These are phyloP conservation scores for Aphaenogaster rudis DNA, from an alignment of 1,140 invertebrate genomes.

Conservation along the genomic window DNA sequence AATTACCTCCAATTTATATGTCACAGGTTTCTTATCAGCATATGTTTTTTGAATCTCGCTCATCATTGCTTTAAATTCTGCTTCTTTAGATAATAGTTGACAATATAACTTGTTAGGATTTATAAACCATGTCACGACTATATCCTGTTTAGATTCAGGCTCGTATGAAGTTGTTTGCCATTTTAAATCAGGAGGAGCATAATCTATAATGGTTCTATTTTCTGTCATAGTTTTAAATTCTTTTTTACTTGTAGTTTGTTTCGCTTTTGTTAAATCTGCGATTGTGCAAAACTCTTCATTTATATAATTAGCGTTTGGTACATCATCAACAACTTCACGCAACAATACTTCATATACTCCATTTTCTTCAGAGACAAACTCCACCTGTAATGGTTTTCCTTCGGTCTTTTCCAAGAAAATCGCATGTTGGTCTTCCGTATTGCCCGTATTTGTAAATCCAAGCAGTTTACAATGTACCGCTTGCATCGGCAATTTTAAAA, in stretches of 20 bases:
- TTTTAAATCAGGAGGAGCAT: conserved; percentile 80
- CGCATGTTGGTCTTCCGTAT: not conserved
- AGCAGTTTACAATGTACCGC: conserved; percentile 83
- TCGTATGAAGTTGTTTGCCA: conserved; percentile 81
- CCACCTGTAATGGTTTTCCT: conserved; percentile 76
- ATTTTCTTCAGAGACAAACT: conserved; percentile 81
- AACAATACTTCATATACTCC: conserved; percentile 81
- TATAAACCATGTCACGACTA: conserved; percentile 89
- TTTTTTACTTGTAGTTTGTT: conserved; percentile 58
- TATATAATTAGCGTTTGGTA: conserved; percentile 68
- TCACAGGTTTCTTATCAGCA: conserved; percentile 85
- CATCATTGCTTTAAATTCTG: conserved; percentile 90
- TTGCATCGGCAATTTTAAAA: conserved; percentile 80
- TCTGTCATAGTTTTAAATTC: not conserved
- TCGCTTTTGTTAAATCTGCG: conserved; percentile 73
- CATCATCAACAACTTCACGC: conserved; percentile 67
- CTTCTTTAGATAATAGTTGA: conserved; percentile 85
- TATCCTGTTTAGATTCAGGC: conserved; percentile 80
- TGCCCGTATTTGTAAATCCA: conserved; percentile 53
- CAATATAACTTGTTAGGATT: conserved; percentile 91
- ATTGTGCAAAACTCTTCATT: conserved; percentile 81
- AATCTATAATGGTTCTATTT: conserved; percentile 77
- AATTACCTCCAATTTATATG: conserved; percentile 76
- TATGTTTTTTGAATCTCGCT: conserved; percentile 90
- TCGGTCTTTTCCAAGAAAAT: conserved; percentile 57